Base-by-base conservation (phyloP, 2,113 vertebrate genomes). In the Megaleporinus macrocephalus region DNA sequence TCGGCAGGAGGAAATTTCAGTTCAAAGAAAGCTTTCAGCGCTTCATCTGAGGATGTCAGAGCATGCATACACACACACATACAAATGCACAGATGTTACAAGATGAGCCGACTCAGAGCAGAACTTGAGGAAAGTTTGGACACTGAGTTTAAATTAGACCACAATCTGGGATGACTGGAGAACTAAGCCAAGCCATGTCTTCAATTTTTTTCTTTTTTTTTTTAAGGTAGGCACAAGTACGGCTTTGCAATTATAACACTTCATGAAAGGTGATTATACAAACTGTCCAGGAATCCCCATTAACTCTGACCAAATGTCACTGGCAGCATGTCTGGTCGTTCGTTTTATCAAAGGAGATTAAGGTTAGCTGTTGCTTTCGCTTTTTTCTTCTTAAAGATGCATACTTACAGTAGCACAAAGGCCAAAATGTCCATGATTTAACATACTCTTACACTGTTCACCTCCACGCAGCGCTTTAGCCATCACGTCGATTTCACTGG, bases 241-340 rank as follows among this genome's bases (percentile, higher is more conserved):
- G 36, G 29, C 12, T 59, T 59, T 59, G 22, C 33, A 75, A 75
- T 75, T 75, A 55, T 30, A 55, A 66, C 27, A 68, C 65, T 36
- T 33, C 51, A 59, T 36, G 29, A 44, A 24, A 75, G 33, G 27
- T 59, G 51, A 76, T 76, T 76, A 76, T 16, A n/a, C 53, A 75
- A 61, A 76, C 55, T 68, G 30, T 68, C 20, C 29, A 36, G 30
- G 30, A 14, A 41, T 76, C 59, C 57, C 20, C 55, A 62, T 76
- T 57, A 24, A 33, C 55, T 44, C 22, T 76, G 73, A 33, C 29
- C 30, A 62, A 44, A 26, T 61, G 73, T 20, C 53, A 53, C 1
- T 11, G 20, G 73, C 51, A 27, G 14, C 53, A 57, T 13, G 53
- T 62, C 55, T 68, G 33, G 73, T 16, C n/a, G 16, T 16, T 44